Evolutionary conservation across 2,113 vertebrate genomes (phyloP), one percentile per base, ranked within the genome.

Genomic region (Siphamia tubifer): DNA sequence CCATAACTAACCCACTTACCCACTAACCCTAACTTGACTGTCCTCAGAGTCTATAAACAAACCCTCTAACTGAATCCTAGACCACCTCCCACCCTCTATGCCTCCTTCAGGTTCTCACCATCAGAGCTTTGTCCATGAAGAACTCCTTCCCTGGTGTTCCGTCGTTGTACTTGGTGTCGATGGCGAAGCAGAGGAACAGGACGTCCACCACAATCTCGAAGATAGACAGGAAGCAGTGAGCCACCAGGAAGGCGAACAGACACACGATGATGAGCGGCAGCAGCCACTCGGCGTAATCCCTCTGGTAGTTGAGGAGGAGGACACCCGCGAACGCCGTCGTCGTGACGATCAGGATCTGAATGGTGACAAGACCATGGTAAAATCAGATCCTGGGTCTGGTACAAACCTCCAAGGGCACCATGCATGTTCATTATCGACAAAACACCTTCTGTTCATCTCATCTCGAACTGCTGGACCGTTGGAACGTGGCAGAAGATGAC

Each of bases 151-250:
- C 95, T 12, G 95, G 95, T 7, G 95, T 96, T 77, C 98, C 98
- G 60, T 99, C 96, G 56, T 99, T 99, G 89, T 99, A 96, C 89
- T 98, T 99, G 67, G 95, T 98, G 92, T 99, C 97, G 45, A 99
- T 91, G 88, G 98, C 98, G 74, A 99, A 99, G 90, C 98, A 99
- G 66, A 99, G 95, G 91, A 99, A 99, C 20, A 99, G 94, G 45
- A 99, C 98, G 78, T 99, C 97, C 90, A 99, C 98, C 63, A 98
- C 98, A 72, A 98, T 97, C 94, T 98, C 97, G 27, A 97, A 98
- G 89, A 98, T 93, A 78, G 97, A 99, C 87, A 99, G 95, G 94
- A 99, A 99, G 91, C 97, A 99, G 89, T 98, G 98, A 54, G 98
- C 96, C 77, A 97, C 96, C 85, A 99, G 91, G 92, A 99, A 99